Evolutionary conservation across 2,797 vertebrate species (phyloP).

Genomic region (Etheostoma perlongum): DNA sequence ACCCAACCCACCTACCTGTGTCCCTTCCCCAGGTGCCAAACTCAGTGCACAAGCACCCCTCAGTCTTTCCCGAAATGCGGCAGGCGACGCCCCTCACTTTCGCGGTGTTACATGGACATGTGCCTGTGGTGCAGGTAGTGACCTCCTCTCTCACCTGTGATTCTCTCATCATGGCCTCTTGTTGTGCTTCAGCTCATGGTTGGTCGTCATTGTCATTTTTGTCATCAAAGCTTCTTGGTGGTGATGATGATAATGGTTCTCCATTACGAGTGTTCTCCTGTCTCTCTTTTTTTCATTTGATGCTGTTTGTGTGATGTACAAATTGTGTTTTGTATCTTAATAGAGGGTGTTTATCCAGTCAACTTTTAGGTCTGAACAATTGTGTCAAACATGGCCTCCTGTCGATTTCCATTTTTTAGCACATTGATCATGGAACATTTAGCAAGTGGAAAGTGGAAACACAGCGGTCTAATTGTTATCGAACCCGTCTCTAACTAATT

Average conservation of each 20-base stretch:
- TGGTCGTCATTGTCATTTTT: constrained; percentile 62
- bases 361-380: constrained; percentile 9
- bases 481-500: constrained; percentile 66
- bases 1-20: constrained; percentile 71
- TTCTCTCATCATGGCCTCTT: constrained; percentile 64
- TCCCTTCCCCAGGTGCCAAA: constrained; percentile 95
- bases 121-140: constrained; percentile 99
- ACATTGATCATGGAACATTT: constrained; percentile 58
- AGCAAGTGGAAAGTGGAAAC: constrained; percentile 60
- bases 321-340: constrained; percentile 9
- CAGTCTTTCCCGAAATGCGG: constrained; percentile 98
- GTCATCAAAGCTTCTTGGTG: constrained; percentile 53
- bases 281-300: constrained; percentile 10
- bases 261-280: constrained; percentile 42
- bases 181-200: constrained; percentile 72
- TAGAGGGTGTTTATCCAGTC: not conserved
- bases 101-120: constrained; percentile 98
- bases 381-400: not conserved
- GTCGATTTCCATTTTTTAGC: constrained; percentile 43
- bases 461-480: constrained; percentile 64
- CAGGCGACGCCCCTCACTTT: constrained; percentile 99
- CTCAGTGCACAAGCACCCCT: constrained; percentile 98
- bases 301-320: not conserved
- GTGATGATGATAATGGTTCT: constrained; percentile 42
- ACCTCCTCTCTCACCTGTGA: constrained; percentile 70